phyloP scores from a whole-genome alignment of 1,140 invertebrate species.

The Halotydeus destructor region DNA sequence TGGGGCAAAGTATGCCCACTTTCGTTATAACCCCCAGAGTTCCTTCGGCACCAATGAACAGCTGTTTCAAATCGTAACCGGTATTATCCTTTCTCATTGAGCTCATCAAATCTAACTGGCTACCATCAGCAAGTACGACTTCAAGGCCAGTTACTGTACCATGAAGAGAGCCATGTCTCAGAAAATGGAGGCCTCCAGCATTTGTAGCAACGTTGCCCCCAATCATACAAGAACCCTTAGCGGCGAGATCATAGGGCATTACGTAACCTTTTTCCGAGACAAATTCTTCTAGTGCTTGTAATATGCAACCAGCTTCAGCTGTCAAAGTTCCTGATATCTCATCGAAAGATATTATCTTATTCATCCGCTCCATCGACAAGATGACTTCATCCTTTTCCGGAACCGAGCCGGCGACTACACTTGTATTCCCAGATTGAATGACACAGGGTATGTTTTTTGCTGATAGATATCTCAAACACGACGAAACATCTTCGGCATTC shows the following conservation, averaged over 20 bases:
- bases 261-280: constrained; percentile 49
- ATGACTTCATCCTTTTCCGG: constrained; percentile 95
- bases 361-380: constrained; percentile 62
- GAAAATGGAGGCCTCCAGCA: constrained; percentile 68
- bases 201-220: constrained; percentile 89
- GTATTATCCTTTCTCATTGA: constrained; percentile 90
- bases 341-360: constrained; percentile 63
- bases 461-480: constrained; percentile 68
- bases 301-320: constrained; percentile 76
- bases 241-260: constrained; percentile 87
- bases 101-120: constrained; percentile 61
- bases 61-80: constrained; percentile 82
- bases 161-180: constrained; percentile 87
- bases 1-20: constrained; percentile 68
- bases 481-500: constrained; percentile 64
- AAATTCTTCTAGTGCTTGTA: constrained; percentile 61
- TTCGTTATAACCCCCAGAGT: constrained; percentile 85
- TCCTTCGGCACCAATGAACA: constrained; percentile 94
- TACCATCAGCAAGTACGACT: constrained; percentile 70
- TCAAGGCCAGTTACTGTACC: constrained; percentile 78
- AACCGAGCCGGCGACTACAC: constrained; percentile 71
- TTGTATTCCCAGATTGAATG: constrained; percentile 86
- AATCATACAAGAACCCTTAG: constrained; percentile 89
- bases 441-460: constrained; percentile 60
- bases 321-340: constrained; percentile 55